These are phyloP conservation scores for Rhyacichthys aspro DNA, from an alignment of 2,797 vertebrate genomes.

Conservation along the genomic window DNA sequence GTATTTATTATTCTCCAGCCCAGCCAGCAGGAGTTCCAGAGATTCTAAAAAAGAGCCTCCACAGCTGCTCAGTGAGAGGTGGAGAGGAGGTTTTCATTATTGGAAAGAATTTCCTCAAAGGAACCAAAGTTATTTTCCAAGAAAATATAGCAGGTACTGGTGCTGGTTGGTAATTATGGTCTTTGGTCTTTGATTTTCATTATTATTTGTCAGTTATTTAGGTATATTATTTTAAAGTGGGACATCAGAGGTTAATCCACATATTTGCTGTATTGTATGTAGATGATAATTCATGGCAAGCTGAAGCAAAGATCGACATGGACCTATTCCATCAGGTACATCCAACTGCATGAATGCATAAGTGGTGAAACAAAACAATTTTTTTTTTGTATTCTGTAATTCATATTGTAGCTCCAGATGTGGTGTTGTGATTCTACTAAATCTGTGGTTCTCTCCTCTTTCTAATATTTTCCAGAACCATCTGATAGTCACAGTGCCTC, in stretches of 20 bases:
- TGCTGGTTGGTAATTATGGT: background rate
- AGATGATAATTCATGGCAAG: conserved; percentile 98
- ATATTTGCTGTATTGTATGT: conserved; percentile 16
- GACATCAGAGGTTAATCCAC: background rate
- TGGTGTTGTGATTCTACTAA: background rate
- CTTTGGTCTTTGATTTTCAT: background rate
- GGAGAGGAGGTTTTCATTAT: conserved; percentile 98
- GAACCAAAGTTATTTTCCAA: conserved; percentile 99
- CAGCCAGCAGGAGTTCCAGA: conserved; percentile 98
- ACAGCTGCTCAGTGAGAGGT: conserved; percentile 91
- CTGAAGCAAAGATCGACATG: conserved; percentile 98
- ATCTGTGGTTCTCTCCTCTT: conserved; percentile 7
- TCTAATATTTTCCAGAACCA: conserved; percentile 86
- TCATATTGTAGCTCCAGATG: too few relatives aligned
- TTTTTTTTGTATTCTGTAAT: too few relatives aligned
- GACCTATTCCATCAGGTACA: conserved; percentile 99
- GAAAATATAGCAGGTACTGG: conserved; percentile 91
- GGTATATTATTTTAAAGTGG: background rate
- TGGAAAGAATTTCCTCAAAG: conserved; percentile 99
- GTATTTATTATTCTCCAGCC: conserved; percentile 75
- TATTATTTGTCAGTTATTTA: background rate
- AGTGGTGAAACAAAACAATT: background rate
- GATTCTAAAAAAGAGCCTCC: conserved; percentile 98
- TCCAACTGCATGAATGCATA: background rate
- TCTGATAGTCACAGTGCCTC: conserved; percentile 95